Percentiles rank a stretch among this genome's conserved stretches.
Conservation (phyloP, 2,797 vertebrate genomes). For the Lemur catta region DNA sequence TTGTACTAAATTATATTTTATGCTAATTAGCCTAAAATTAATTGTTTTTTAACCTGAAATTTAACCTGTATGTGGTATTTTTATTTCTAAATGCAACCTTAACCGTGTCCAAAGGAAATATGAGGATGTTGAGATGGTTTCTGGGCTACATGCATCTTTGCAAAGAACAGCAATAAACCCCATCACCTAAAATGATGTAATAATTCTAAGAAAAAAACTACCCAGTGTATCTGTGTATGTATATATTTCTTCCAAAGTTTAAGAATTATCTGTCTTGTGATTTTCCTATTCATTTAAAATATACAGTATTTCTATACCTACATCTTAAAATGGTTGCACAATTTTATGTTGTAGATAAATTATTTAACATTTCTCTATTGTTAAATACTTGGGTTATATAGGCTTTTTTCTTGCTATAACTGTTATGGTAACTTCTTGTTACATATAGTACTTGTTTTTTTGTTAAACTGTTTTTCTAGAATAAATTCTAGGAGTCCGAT, state of each 20-base stretch:
- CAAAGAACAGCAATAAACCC: neutral
- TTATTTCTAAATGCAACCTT: neutral
- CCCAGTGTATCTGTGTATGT: neutral
- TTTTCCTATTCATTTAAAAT: constrained; percentile 13
- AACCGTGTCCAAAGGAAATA: neutral
- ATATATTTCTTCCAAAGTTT: constrained; percentile 19
- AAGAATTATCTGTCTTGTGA: neutral
- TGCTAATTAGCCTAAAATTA: neutral
- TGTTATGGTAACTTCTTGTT: neutral
- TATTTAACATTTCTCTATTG: neutral
- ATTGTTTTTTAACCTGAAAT: constrained; percentile 8
- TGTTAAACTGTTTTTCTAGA: neutral
- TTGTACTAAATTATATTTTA: neutral
- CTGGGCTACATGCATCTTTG: neutral
- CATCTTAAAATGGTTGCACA: neutral
- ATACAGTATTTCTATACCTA: neutral
- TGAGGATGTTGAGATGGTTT: neutral
- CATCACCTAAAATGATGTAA: neutral
- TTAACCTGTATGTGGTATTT: neutral
- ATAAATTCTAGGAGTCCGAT: neutral
- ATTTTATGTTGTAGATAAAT: constrained; percentile 22
- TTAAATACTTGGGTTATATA: neutral
- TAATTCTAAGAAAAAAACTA: neutral
- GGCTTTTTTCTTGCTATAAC: neutral
- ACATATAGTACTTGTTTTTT: neutral